Percentiles rank a stretch among this genome's conserved stretches.
Evolutionary conservation across 2,797 vertebrate genomes (phyloP).

Genomic region (Lepilemur ruficaudatus): DNA sequence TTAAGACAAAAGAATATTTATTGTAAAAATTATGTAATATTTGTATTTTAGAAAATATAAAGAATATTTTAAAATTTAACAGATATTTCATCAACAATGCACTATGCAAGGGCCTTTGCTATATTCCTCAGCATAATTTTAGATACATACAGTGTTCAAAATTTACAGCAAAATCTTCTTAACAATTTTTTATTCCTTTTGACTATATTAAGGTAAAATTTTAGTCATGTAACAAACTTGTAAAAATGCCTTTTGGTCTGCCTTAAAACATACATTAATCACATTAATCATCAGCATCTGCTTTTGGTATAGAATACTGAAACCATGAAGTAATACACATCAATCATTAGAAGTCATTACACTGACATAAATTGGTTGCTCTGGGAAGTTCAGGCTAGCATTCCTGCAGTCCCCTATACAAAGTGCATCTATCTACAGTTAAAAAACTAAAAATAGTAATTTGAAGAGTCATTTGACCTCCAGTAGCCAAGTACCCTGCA

Average conservation of each 20-base stretch:
- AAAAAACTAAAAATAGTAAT: background rate
- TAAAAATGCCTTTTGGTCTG: background rate
- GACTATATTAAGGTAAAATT: background rate
- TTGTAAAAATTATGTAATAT: background rate
- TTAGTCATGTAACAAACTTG: background rate
- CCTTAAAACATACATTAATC: background rate
- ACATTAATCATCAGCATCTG: background rate
- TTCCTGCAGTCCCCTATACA: background rate
- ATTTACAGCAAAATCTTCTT: background rate
- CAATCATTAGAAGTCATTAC: background rate
- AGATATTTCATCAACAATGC: background rate
- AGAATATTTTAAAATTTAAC: background rate
- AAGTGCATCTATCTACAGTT: background rate
- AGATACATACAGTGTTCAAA: background rate
- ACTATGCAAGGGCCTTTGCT: background rate
- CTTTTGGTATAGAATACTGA: background rate
- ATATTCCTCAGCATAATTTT: background rate
- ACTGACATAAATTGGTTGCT: background rate
- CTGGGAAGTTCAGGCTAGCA: background rate
- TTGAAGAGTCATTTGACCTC: background rate
- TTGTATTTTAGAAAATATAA: constrained; percentile 21
- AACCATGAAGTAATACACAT: background rate
- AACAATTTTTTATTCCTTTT: background rate
- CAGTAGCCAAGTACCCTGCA: background rate
- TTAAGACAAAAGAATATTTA: background rate